phyloP scores from a whole-genome alignment of 2,888 invertebrate species.

The Deroplatys truncata region DNA sequence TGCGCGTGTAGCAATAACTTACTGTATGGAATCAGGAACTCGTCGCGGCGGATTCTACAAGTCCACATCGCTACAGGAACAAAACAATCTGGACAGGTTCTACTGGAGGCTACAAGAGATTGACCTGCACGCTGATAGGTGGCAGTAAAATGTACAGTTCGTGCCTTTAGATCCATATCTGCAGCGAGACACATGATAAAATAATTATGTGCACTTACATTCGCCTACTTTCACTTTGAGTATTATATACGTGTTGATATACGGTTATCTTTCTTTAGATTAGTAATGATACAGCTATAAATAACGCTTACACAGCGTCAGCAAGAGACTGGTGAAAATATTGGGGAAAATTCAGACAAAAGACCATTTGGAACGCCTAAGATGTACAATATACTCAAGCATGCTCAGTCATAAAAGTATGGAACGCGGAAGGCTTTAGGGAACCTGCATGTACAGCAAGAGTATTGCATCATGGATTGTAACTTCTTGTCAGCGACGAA shows the following conservation, averaged over 20 bases:
- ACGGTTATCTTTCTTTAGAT: not conserved
- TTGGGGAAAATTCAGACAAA: not conserved
- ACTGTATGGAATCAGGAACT: not conserved
- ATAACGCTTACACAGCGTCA: not conserved
- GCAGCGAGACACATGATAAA: not conserved
- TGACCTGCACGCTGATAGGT: not conserved
- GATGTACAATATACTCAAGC: too few relatives aligned
- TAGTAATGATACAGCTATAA: not conserved
- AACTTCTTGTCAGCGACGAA: too few relatives aligned
- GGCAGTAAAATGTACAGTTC: not conserved
- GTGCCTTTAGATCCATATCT: not conserved
- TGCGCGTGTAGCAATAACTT: not conserved
- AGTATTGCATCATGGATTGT: too few relatives aligned
- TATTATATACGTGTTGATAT: not conserved
- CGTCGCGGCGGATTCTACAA: not conserved
- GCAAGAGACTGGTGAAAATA: not conserved
- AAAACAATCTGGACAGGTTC: not conserved
- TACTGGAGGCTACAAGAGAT: not conserved
- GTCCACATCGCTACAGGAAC: not conserved
- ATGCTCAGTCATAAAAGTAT: too few relatives aligned
- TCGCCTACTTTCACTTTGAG: not conserved
- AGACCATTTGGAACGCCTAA: too few relatives aligned
- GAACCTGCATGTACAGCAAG: too few relatives aligned
- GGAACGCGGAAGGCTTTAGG: too few relatives aligned
- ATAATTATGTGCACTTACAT: not conserved